phyloP scores from a whole-genome alignment of 1,140 invertebrate genomes.

The Holcopasites calliopsidis region DNA sequence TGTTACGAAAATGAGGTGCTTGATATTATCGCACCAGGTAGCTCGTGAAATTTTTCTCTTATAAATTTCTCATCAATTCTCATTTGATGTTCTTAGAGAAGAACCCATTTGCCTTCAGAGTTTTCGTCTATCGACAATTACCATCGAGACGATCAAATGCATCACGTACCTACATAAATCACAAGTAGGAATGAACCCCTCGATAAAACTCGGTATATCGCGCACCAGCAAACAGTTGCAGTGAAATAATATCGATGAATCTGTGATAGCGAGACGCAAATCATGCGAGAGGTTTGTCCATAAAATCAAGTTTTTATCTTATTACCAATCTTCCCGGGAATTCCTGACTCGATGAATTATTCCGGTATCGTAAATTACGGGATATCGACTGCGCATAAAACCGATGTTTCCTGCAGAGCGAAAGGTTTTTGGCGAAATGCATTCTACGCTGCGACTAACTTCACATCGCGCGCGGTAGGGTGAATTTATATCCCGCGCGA shows the following conservation, averaged over 20 bases:
- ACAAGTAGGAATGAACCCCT: not conserved
- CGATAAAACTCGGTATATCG: too few species aligned
- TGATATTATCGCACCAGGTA: constrained; percentile 7
- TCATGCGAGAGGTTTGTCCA: not conserved
- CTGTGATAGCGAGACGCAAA: not conserved
- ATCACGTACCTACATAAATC: not conserved
- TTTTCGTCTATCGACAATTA: constrained; percentile 41
- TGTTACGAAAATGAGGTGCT: constrained; percentile 28
- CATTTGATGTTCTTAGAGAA: constrained; percentile 17
- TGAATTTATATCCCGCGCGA: constrained; percentile 18
- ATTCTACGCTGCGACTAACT: constrained; percentile 12
- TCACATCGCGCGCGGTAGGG: not conserved
- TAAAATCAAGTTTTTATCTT: constrained; percentile 25
- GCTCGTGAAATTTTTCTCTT: constrained; percentile 2
- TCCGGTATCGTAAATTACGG: constrained; percentile 29
- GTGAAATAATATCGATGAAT: not conserved
- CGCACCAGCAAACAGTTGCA: not conserved
- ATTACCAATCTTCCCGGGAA: not conserved
- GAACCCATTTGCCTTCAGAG: constrained; percentile 34
- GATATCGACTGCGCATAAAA: constrained; percentile 35
- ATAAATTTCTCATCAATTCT: constrained; percentile 12
- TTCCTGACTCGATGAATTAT: constrained; percentile 24
- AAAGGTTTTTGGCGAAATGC: constrained; percentile 15
- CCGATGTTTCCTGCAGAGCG: constrained; percentile 22
- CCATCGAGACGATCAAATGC: constrained; percentile 3